Evolutionary conservation across 37 sponge, comb jelly and placozoan genomes (phyloP), one percentile per base, ranked within the genome.

Genomic region (Geodia barretti): DNA sequence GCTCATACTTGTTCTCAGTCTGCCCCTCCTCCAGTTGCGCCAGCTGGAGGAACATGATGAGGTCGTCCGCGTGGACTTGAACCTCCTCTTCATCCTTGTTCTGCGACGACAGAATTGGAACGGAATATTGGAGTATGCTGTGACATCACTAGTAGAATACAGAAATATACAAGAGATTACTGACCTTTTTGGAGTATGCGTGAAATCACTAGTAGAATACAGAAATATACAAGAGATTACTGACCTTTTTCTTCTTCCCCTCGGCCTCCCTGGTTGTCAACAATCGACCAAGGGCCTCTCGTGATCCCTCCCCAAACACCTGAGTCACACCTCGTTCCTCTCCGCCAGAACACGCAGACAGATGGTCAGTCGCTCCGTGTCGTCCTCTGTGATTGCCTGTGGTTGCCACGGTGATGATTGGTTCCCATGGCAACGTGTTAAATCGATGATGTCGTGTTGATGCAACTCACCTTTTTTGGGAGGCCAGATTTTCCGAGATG

Each of bases 351-450:
- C 94, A 60, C 92, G 81, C 62, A 98, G 81, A 72, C 98, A 98
- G 71, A 95, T 47, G 64, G 77, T 79, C 82, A 98, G 60, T 32
- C 94, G 84, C 76, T 98, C 98, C 25, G 81, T 74, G 40, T 98
- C 98, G 67, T 98, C 98, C 66, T 93, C 88, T 35, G 87, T 90
- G 75, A 98, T 95, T 8, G 95, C 84, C 90, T 95, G 54, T 8
- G 35, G 64, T 11, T 36, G 30, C 35, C 39, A 74, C 14, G 30
- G 36, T 14, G 54, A 47, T 47, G 54, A 47, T 7, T 17, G n/a
- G n/a, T n/a, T n/a, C n/a, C n/a, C n/a, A n/a, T n/a, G n/a, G n/a
- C n/a, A n/a, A n/a, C n/a, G n/a, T 17, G 54, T 75, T 32, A 25
- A 11, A 11, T 33, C 4, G 65, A 65, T 66, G 41, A 77, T 9